Conservation (phyloP, 2,888 invertebrate species). For the Himalopsyche tibetana region DNA sequence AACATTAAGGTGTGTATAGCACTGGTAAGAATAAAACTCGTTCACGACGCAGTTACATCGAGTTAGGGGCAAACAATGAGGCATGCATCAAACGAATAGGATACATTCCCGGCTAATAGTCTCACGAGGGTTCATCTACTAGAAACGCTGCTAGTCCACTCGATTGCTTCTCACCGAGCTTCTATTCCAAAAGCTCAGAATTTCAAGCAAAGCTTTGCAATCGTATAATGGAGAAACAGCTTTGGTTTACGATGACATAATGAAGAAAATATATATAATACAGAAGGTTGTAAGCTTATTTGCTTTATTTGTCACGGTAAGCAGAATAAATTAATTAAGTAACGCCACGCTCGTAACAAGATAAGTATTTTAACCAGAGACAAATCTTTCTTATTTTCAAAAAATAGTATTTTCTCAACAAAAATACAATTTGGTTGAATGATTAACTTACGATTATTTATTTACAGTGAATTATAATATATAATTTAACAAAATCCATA, state of each 20-base stretch:
- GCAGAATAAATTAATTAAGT: too few species aligned
- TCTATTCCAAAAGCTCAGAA: background rate
- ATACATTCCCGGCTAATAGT: slow-evolving; percentile 16
- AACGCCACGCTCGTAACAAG: too few species aligned
- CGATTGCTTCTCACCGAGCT: background rate
- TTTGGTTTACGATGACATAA: background rate
- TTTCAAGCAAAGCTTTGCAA: background rate
- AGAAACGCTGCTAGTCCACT: slow-evolving; percentile 12
- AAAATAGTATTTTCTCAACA: too few species aligned
- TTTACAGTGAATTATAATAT: too few species aligned
- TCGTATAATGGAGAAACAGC: background rate
- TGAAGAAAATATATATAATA: background rate
- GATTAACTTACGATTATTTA: too few species aligned
- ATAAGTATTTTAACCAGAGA: too few species aligned
- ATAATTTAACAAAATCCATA: too few species aligned
- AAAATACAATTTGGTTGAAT: too few species aligned
- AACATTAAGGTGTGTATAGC: background rate
- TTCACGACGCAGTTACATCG: slow-evolving; percentile 27
- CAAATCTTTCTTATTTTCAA: too few species aligned
- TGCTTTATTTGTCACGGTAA: too few species aligned
- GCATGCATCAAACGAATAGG: slow-evolving; percentile 5
- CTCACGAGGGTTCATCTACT: slow-evolving; percentile 4
- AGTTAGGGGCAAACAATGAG: slow-evolving; percentile 33
- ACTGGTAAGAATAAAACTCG: background rate
- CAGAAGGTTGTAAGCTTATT: background rate